Evolutionary conservation across 2,797 vertebrate species (phyloP).

Genomic region (Okamejei kenojei): DNA sequence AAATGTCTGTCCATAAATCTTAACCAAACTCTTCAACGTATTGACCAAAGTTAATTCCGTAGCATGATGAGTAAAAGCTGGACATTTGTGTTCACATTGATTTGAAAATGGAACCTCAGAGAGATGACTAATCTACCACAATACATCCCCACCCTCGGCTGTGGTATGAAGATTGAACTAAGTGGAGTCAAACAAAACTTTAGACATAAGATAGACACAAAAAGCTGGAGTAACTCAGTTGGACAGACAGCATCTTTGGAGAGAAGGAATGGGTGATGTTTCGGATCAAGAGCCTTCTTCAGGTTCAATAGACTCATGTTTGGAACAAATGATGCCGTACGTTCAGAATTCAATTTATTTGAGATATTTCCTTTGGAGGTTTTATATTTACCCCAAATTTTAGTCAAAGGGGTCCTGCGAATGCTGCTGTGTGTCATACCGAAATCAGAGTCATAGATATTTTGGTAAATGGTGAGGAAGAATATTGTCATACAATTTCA

Average conservation of each 20-base stretch:
- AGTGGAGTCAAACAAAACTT: neutral
- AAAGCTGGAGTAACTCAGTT: too few relatives aligned
- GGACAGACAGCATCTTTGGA: too few relatives aligned
- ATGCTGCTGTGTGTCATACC: neutral
- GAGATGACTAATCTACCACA: conserved; percentile 28
- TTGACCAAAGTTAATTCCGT: neutral
- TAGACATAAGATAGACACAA: neutral
- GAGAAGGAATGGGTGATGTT: too few relatives aligned
- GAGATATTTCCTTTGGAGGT: too few relatives aligned
- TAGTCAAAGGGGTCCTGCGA: neutral
- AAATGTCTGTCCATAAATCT: neutral
- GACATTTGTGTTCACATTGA: neutral
- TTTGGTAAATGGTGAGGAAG: neutral
- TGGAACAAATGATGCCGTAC: neutral
- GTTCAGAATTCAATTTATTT: neutral
- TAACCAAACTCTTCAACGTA: neutral
- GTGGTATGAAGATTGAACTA: conserved; percentile 4
- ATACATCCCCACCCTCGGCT: neutral
- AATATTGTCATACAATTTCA: neutral
- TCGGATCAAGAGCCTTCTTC: too few relatives aligned
- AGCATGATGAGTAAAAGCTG: neutral
- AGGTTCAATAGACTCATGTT: neutral
- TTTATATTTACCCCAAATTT: neutral
- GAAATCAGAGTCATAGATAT: neutral
- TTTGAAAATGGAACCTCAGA: conserved; percentile 20